A percentile compares a stretch with the other conserved stretches of the same genome.
Evolutionary conservation across 2,797 vertebrate species (phyloP).

Genomic region (Ataeniobius toweri): DNA sequence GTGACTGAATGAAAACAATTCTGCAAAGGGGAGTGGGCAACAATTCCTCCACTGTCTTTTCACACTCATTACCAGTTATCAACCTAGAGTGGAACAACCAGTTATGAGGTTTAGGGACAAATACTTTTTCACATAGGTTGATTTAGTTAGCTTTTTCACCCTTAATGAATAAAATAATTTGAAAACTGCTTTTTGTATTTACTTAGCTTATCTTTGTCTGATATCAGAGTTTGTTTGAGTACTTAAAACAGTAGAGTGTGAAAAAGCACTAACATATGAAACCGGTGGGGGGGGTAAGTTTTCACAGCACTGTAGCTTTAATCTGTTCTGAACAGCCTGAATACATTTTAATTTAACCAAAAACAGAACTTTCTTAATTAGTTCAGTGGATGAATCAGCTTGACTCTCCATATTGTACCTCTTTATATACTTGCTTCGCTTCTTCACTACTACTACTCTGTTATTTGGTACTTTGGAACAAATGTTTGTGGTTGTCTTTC

Average conservation of each 20-base stretch:
- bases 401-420: background rate
- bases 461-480: background rate
- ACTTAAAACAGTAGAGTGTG: too few relatives aligned
- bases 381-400: background rate
- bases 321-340: background rate
- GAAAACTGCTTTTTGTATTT: too few relatives aligned
- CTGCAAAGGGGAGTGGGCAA: background rate
- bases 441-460: background rate
- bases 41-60: background rate
- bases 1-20: background rate
- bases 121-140: too few relatives aligned
- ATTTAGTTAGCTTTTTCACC: too few relatives aligned
- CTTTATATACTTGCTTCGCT: background rate
- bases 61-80: too few relatives aligned
- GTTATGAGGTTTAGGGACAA: too few relatives aligned
- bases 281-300: background rate
- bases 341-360: background rate
- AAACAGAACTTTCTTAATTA: background rate
- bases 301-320: background rate
- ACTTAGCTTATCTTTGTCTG: too few relatives aligned
- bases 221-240: too few relatives aligned
- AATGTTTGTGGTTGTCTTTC: background rate
- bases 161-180: too few relatives aligned
- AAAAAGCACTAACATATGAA: too few relatives aligned
- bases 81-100: too few relatives aligned